Evolutionary conservation across 2,888 invertebrate species (phyloP).

Genomic region (Hecatera dysodea): DNA sequence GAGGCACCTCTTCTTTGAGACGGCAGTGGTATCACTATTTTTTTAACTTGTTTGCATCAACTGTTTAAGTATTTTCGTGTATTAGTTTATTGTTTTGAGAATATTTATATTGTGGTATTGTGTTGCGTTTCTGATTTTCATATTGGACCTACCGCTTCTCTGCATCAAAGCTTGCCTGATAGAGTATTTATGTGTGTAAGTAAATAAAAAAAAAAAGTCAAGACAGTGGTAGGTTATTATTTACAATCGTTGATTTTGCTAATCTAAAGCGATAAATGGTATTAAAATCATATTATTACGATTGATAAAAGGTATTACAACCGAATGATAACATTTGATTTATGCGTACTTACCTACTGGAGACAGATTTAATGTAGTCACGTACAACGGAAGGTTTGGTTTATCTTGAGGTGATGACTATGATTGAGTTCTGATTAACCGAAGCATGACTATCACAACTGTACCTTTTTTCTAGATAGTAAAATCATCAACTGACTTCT

Average conservation of each 20-base stretch:
- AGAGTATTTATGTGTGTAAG: slow-evolving; percentile 8
- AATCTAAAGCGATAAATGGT: slow-evolving; percentile 82
- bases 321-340: slow-evolving; percentile 90
- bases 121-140: too few relatives aligned
- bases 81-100: too few relatives aligned
- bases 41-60: too few relatives aligned
- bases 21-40: too few relatives aligned
- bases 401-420: not conserved
- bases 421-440: not conserved
- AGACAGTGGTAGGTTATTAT: slow-evolving; percentile 69
- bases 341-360: slow-evolving; percentile 76
- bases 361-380: slow-evolving; percentile 19
- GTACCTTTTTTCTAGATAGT: too few relatives aligned
- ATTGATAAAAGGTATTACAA: slow-evolving; percentile 84
- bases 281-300: slow-evolving; percentile 82
- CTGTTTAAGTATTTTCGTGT: too few relatives aligned
- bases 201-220: slow-evolving; percentile 44
- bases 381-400: not conserved
- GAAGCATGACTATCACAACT: not conserved
- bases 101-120: too few relatives aligned
- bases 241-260: slow-evolving; percentile 82
- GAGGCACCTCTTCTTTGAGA: too few relatives aligned
- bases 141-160: too few relatives aligned
- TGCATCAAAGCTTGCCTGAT: too few relatives aligned
- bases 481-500: too few relatives aligned